A percentile compares a stretch with the other conserved stretches of the same genome.
These are phyloP conservation scores for Drosophila kepulauana DNA, from an alignment of 1,140 invertebrate genomes.

Conservation along the genomic window DNA sequence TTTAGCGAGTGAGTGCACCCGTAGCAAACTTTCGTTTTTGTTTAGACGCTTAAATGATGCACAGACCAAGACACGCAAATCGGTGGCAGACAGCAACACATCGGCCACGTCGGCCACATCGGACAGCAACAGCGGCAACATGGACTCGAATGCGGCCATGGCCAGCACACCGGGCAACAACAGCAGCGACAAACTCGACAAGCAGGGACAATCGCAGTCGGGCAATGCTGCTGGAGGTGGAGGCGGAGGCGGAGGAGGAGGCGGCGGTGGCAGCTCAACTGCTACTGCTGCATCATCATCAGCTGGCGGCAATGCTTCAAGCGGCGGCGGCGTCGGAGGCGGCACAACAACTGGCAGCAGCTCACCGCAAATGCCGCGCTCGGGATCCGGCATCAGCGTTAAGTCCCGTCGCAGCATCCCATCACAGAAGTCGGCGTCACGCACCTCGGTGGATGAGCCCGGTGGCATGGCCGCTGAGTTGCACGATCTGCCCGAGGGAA, in stretches of 20 bases:
- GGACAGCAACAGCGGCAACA: slow-evolving; percentile 82
- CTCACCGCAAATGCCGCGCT: slow-evolving; percentile 85
- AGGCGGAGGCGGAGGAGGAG: slow-evolving; percentile 1
- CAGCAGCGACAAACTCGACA: slow-evolving; percentile 58
- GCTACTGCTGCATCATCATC: not conserved
- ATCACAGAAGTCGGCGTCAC: slow-evolving; percentile 82
- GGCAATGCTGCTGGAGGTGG: not conserved
- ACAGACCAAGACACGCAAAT: slow-evolving; percentile 81
- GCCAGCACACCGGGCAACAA: slow-evolving; percentile 58
- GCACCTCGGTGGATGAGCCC: slow-evolving; percentile 88
- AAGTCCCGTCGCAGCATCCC: slow-evolving; percentile 84
- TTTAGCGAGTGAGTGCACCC: too few species aligned
- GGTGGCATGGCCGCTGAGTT: slow-evolving; percentile 85
- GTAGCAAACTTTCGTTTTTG: too few species aligned
- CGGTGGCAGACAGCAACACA: slow-evolving; percentile 87
- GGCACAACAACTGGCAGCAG: slow-evolving; percentile 59
- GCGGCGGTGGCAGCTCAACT: slow-evolving; percentile 8
- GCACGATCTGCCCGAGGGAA: slow-evolving; percentile 87
- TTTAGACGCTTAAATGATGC: slow-evolving; percentile 80
- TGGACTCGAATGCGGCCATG: slow-evolving; percentile 72
- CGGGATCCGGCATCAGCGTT: slow-evolving; percentile 83
- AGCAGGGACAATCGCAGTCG: slow-evolving; percentile 21
- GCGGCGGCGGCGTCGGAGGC: not conserved
- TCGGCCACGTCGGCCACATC: slow-evolving; percentile 87
- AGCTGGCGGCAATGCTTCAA: not conserved